These are phyloP conservation scores for Dascillus cervinus DNA, from an alignment of 2,888 invertebrate genomes.

Conservation along the genomic window DNA sequence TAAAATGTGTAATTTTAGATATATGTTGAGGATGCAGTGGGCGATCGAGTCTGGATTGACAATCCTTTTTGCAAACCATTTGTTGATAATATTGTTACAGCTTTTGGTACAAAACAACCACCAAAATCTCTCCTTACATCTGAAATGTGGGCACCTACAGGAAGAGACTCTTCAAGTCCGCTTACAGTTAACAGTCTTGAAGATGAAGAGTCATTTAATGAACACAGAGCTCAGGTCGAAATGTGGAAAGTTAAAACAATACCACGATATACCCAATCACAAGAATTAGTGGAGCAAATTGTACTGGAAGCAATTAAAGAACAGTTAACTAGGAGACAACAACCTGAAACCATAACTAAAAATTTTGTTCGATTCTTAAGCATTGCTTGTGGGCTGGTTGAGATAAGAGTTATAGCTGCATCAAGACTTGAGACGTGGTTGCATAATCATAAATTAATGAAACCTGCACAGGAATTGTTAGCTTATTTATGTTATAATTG, in stretches of 20 bases:
- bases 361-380: constrained; percentile 82
- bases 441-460: constrained; percentile 90
- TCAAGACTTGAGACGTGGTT: constrained; percentile 87
- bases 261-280: constrained; percentile 52
- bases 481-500: constrained; percentile 89
- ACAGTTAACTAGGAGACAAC: constrained; percentile 75
- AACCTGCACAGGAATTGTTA: constrained; percentile 85
- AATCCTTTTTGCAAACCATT: constrained; percentile 83
- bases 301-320: constrained; percentile 84
- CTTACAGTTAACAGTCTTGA: constrained; percentile 47
- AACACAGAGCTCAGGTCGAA: constrained; percentile 40
- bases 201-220: constrained; percentile 47
- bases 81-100: constrained; percentile 83
- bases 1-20: constrained; percentile 46
- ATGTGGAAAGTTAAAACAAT: constrained; percentile 44
- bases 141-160: constrained; percentile 49
- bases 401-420: constrained; percentile 72
- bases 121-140: constrained; percentile 61
- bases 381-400: constrained; percentile 77
- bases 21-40: constrained; percentile 90
- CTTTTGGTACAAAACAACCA: constrained; percentile 73
- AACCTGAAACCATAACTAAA: constrained; percentile 79
- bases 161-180: constrained; percentile 40
- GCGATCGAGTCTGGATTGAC: constrained; percentile 92
- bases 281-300: constrained; percentile 67